These are phyloP conservation scores for Calephelis virginiensis DNA, from an alignment of 1,140 invertebrate genomes.

Conservation along the genomic window DNA sequence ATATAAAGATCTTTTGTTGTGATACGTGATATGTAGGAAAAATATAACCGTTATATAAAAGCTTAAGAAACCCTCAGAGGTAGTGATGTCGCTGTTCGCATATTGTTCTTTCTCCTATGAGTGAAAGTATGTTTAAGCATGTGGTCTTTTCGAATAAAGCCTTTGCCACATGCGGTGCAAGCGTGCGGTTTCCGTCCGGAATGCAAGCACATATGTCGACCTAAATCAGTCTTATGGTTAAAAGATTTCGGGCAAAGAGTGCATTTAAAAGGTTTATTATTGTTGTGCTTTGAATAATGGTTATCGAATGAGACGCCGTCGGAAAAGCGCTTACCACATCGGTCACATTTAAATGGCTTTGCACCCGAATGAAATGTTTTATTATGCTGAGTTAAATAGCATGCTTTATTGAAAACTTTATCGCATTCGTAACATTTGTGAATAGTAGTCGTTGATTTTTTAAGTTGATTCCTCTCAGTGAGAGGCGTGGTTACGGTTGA, in stretches of 20 bases:
- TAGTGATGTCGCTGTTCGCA: constrained; percentile 43
- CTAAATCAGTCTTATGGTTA: constrained; percentile 93
- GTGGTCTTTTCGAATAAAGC: constrained; percentile 96
- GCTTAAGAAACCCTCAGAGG: constrained; percentile 31
- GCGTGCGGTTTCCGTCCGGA: constrained; percentile 89
- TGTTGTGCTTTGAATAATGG: constrained; percentile 87
- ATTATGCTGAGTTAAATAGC: constrained; percentile 93
- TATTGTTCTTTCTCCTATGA: constrained; percentile 80
- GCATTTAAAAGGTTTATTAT: constrained; percentile 94
- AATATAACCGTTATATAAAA: constrained; percentile 4
- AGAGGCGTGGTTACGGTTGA: constrained; percentile 48
- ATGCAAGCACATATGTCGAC: constrained; percentile 92
- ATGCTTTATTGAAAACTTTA: constrained; percentile 91
- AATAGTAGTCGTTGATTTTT: constrained; percentile 61
- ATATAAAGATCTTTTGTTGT: constrained; percentile 35
- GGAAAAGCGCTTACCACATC: constrained; percentile 91
- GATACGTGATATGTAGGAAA: constrained; percentile 45
- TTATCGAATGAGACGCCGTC: constrained; percentile 82
- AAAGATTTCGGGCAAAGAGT: constrained; percentile 90
- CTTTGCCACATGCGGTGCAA: constrained; percentile 90
- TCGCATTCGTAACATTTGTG: constrained; percentile 90
- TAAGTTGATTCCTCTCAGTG: constrained; percentile 65
- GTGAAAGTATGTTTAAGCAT: constrained; percentile 95
- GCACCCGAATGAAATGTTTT: constrained; percentile 92
- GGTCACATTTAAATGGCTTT: constrained; percentile 90